Base-by-base conservation (phyloP, 1,140 invertebrate genomes). In the Capitella teleta region DNA sequence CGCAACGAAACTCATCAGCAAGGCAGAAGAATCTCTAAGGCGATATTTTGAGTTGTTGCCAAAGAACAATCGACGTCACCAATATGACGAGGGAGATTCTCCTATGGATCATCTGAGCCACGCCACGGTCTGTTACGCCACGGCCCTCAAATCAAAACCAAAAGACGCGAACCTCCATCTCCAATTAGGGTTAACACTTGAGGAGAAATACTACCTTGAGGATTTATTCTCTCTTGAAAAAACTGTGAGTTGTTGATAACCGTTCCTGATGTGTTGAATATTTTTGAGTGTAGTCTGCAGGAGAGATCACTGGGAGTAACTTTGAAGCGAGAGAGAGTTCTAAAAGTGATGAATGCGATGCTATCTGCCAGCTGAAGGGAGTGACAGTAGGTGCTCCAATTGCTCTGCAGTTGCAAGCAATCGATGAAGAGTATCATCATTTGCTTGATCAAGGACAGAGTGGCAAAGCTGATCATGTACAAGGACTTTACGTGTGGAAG, bases 381-480 rank as follows among this genome's bases (percentile, higher is more conserved):
- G 63, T 68, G 2, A 47, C 5, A n/a, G 38, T 47, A 0, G 51
- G 57, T n/a, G 62, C 64, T 23, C 66, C 64, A 0, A 55, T 66
- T 3, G 55, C 63, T 16, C 56, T 63, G 8, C 61, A 69, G 26
- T 57, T 71, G 30, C 67, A 68, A 44, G 68, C 68, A 10, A 61
- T 71, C 43, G 68, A 71, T 49, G 52, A 59, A 42, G 68, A 71
- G 51, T 71, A 66, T 50, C 68, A 71, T 41, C 55, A 61, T 46
- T 49, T 68, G n/a, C 36, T 66, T 3, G 54, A 61, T 14, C 55
- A 40, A 16, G 61, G 62, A 5, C 64, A 71, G 43, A 60, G 61
- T 40, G 59, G 50, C 4, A 66, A 66, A 37, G 63, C 68, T 26
- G 68, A 71, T 36, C 63, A 65, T 57, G 61, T 71, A 2, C 59